Percentiles rank a stretch among this genome's conserved stretches.
phyloP scores from a whole-genome alignment of 2,888 invertebrate species.

The Tetranychus truncatus region DNA sequence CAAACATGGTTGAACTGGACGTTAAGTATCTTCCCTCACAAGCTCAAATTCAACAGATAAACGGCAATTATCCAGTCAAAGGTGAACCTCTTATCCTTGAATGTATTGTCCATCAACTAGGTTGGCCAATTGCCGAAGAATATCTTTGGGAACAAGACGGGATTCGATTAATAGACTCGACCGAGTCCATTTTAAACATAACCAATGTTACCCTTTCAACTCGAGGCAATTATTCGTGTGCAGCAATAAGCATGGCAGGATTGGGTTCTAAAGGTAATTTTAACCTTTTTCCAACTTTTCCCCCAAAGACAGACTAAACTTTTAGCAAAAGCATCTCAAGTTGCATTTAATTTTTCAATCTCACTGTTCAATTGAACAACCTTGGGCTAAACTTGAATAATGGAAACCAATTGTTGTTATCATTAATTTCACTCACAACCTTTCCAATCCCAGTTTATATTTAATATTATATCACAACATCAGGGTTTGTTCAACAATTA shows the following conservation, averaged over 20 bases:
- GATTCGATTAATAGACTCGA: constrained; percentile 21
- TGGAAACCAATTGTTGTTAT: not conserved
- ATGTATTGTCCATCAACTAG: constrained; percentile 63
- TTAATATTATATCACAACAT: no score
- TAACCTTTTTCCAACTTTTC: not conserved
- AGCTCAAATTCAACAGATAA: constrained; percentile 49
- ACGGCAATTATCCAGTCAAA: constrained; percentile 56
- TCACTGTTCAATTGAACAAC: not conserved
- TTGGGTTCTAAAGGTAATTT: constrained; percentile 23
- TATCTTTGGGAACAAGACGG: constrained; percentile 26
- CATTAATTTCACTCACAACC: not conserved
- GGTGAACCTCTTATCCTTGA: constrained; percentile 58
- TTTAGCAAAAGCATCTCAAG: not conserved
- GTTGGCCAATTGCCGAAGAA: constrained; percentile 44
- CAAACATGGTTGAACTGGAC: constrained; percentile 23
- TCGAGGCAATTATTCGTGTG: constrained; percentile 71
- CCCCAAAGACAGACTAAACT: no score
- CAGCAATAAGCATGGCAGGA: constrained; percentile 69
- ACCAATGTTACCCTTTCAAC: constrained; percentile 48
- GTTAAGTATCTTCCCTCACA: constrained; percentile 53
- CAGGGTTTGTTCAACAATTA: not conserved
- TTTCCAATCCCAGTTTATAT: not conserved
- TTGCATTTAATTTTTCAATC: not conserved
- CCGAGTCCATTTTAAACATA: constrained; percentile 43
- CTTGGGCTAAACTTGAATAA: constrained; percentile 41